Percentiles rank a stretch among this genome's conserved stretches.
Conservation (phyloP, 2,888 invertebrate genomes). For the Lumbricus terrestris region DNA sequence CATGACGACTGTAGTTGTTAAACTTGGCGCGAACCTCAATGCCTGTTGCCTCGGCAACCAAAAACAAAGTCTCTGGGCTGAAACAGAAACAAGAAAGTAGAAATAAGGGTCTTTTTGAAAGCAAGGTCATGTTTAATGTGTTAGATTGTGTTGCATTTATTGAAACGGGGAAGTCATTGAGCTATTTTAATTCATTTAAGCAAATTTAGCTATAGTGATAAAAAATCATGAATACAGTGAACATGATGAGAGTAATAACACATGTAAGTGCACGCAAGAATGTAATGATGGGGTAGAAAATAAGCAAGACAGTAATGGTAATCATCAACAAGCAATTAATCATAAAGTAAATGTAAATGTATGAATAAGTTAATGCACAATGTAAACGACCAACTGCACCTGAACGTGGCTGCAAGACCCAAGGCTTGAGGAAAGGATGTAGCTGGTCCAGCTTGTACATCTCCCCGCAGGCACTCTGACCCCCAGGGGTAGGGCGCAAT, state of each 20-base stretch:
- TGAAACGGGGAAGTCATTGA: background rate
- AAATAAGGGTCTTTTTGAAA: background rate
- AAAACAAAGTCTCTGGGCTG: constrained; percentile 31
- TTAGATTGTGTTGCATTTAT: background rate
- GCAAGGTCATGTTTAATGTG: background rate
- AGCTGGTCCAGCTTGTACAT: constrained; percentile 48
- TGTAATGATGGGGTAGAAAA: background rate
- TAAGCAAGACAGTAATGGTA: background rate
- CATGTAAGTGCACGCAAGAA: background rate
- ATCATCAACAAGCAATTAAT: background rate
- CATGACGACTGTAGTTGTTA: constrained; percentile 36
- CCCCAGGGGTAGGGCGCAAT: constrained; percentile 52
- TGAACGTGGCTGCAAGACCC: constrained; percentile 54
- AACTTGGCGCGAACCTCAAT: constrained; percentile 40
- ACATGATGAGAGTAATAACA: too few species aligned
- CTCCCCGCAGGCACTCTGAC: constrained; percentile 54
- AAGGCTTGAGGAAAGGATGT: constrained; percentile 55
- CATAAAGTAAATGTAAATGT: background rate
- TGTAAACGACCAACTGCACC: constrained; percentile 44
- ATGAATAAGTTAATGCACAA: background rate
- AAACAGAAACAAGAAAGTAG: background rate
- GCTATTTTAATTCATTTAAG: background rate
- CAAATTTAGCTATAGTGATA: background rate
- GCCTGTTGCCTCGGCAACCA: constrained; percentile 37
- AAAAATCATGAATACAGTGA: too few species aligned